A percentile compares a stretch with the other conserved stretches of the same genome.
Evolutionary conservation across 2,113 vertebrate species (phyloP).

Genomic region (Suricata suricatta): DNA sequence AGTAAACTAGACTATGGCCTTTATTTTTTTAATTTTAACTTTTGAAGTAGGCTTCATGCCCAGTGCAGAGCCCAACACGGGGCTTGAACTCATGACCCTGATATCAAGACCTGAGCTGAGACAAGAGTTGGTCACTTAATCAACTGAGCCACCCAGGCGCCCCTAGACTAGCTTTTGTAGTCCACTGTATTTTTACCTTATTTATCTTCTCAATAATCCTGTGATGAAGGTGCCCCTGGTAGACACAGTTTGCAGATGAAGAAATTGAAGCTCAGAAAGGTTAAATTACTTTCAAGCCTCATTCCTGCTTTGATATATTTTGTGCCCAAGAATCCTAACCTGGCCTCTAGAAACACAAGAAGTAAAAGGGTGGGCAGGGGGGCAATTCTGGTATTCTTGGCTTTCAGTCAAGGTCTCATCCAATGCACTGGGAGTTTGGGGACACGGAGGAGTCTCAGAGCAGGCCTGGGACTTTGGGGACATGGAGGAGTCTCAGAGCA

Average conservation of each 20-base stretch:
- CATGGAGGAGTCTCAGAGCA: neutral
- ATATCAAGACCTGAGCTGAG: too few species aligned
- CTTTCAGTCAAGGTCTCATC: conserved; percentile 11
- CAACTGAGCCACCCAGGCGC: too few species aligned
- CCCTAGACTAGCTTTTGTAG: neutral
- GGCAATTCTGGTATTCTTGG: neutral
- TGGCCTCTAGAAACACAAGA: neutral
- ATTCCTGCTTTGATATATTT: neutral
- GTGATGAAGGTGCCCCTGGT: neutral
- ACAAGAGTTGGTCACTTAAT: too few species aligned
- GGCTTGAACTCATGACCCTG: too few species aligned
- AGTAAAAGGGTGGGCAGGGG: neutral
- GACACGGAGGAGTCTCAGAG: neutral
- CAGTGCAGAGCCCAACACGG: too few species aligned
- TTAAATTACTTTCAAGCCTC: conserved; percentile 1
- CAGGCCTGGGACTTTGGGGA: neutral
- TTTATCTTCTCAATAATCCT: neutral
- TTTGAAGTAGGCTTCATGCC: too few species aligned
- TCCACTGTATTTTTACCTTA: neutral
- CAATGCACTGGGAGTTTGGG: neutral
- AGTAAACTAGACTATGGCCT: neutral
- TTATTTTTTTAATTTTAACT: too few species aligned
- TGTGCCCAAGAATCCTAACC: neutral
- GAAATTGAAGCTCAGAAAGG: conserved; percentile 10
- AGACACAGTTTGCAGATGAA: conserved; percentile 1